Base-by-base conservation (phyloP, 2,888 invertebrate species). In the Drymonia ruficornis region DNA sequence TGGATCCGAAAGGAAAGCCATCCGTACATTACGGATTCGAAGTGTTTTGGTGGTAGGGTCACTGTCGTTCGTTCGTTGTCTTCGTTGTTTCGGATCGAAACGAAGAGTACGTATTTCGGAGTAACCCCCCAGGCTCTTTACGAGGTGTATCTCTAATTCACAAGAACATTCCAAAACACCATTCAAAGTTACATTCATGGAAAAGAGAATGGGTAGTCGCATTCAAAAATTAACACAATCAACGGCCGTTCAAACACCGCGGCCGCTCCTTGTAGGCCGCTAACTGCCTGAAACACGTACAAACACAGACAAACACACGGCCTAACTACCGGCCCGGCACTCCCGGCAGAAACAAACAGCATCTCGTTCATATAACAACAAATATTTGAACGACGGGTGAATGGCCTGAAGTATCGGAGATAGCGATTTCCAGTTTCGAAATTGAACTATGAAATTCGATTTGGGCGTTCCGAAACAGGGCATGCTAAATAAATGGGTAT, bases 301-400 rank as follows among this genome's bases (percentile, higher is more conserved):
- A n/a, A n/a, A n/a, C n/a, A n/a, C n/a, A n/a, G n/a, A 63, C 76
- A 84, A 81, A 84, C 65, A 68, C 70, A 47, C 0, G 12, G 36
- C 54, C 67, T 72, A 67, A 74, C 67, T 65, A 67, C 74, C 56
- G 63, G 57, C 55, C 62, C 59, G 61, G 63, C 68, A 72, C 76
- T 72, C 70, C 47, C 68, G 70, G 78, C 63, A 76, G 74, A 78
- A 80, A 86, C 82, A 83, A 82, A 82, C 81, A 77, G 64, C 74
- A 53, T 78, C 81, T 81, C 77, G 68, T 81, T 78, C 80, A 76
- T 83, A 59, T 79, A 80, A 80, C 76, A 71, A 78, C 82, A 78
- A 87, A 87, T 87, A 87, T 87, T 89, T 84, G 74, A 76, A 74
- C 60, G 58, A 66, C 69, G 56, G 72, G 65, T 49, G 29, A 29